phyloP scores from a whole-genome alignment of 2,797 vertebrate species.

The Tiaroga cobitis region DNA sequence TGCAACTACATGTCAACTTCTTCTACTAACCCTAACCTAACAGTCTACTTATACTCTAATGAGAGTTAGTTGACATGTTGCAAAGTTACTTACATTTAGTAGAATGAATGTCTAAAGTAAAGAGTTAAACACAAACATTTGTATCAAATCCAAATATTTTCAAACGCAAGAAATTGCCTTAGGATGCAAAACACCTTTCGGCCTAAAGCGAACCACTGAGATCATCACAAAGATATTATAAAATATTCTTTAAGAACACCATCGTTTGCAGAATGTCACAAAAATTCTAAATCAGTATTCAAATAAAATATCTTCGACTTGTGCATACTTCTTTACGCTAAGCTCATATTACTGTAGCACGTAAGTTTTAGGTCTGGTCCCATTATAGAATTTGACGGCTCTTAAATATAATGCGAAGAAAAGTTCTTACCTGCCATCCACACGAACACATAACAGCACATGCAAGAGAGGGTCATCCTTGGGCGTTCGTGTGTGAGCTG shows the following conservation, averaged over 20 bases:
- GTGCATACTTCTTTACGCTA: neutral
- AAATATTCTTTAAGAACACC: neutral
- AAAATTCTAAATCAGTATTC: neutral
- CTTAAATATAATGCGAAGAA: neutral
- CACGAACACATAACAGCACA: constrained; percentile 36
- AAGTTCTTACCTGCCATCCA: constrained; percentile 70
- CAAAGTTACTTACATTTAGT: neutral
- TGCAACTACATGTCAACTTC: neutral
- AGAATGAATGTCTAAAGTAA: neutral
- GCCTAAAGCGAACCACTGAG: neutral
- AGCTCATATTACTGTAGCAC: neutral
- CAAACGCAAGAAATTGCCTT: neutral
- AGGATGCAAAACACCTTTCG: neutral
- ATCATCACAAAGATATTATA: neutral
- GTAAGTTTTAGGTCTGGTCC: neutral
- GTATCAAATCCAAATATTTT: neutral
- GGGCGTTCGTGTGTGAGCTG: constrained; percentile 16
- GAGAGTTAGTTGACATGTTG: neutral
- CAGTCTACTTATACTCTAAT: neutral
- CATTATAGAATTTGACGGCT: neutral
- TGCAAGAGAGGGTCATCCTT: constrained; percentile 48
- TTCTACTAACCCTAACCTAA: neutral
- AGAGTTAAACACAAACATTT: neutral
- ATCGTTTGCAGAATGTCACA: neutral
- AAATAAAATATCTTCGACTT: neutral